A percentile compares a stretch with the other conserved stretches of the same genome.
phyloP scores from a whole-genome alignment of 2,888 invertebrate genomes.

The Caenorhabditis sp. region DNA sequence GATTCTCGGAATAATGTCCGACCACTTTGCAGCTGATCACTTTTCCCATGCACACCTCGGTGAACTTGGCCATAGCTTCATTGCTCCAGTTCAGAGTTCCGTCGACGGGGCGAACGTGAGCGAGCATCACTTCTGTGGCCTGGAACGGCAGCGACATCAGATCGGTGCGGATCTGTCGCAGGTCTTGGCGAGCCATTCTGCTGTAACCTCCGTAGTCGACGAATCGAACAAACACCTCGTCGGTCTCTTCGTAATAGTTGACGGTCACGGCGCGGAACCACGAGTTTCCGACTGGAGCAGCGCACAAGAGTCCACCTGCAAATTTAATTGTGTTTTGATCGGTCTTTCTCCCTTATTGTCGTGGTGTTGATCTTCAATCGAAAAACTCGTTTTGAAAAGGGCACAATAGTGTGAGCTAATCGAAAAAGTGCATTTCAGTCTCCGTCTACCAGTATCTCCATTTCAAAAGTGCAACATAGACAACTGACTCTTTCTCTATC shows the following conservation, averaged over 20 bases:
- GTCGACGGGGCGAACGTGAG: constrained; percentile 90
- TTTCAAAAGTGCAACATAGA: constrained; percentile 48
- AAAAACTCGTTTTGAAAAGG: constrained; percentile 39
- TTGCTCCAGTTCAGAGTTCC: constrained; percentile 83
- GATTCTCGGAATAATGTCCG: constrained; percentile 77
- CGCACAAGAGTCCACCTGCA: constrained; percentile 92
- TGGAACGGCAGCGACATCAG: constrained; percentile 97
- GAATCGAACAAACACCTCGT: constrained; percentile 90
- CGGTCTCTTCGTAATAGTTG: constrained; percentile 86
- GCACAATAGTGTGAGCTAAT: constrained; percentile 50
- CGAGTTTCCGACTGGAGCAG: constrained; percentile 90
- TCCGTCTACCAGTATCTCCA: constrained; percentile 17
- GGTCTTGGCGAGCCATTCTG: constrained; percentile 88
- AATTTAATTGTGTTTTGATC: constrained; percentile 26
- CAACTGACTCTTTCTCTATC: constrained; percentile 32
- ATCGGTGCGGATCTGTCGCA: constrained; percentile 94
- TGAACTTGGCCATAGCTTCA: constrained; percentile 77
- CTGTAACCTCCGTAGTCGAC: constrained; percentile 97
- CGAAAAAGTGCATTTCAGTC: constrained; percentile 42
- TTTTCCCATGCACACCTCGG: constrained; percentile 72
- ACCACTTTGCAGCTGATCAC: constrained; percentile 79
- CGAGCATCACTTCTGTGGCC: constrained; percentile 95
- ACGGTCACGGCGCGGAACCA: constrained; percentile 95
- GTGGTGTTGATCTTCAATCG: background rate
- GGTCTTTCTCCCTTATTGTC: background rate